Evolutionary conservation across 2,113 vertebrate species (phyloP).

Genomic region (Halichoeres trimaculatus): DNA sequence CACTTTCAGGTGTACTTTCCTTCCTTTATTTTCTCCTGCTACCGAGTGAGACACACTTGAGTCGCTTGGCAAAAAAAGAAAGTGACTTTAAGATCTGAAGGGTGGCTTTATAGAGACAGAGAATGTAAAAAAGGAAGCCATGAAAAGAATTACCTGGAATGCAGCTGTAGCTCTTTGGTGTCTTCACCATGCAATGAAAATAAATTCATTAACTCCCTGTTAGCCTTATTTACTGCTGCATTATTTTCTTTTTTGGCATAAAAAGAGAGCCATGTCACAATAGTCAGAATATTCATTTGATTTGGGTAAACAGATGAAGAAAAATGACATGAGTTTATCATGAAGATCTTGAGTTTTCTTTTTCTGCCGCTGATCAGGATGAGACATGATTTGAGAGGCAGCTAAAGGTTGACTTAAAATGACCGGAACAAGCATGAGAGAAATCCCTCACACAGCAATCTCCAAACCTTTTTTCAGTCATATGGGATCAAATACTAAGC

Average conservation of each 20-base stretch:
- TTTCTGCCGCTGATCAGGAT: too few relatives aligned
- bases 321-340: too few relatives aligned
- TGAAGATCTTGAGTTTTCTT: too few relatives aligned
- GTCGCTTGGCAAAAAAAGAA: conserved; percentile 22
- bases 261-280: neutral
- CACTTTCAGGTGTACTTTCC: conserved; percentile 25
- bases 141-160: conserved; percentile 24
- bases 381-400: conserved; percentile 19
- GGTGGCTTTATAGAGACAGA: conserved; percentile 3
- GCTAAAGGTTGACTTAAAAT: conserved; percentile 26
- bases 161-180: conserved; percentile 1
- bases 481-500: too few relatives aligned
- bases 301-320: too few relatives aligned
- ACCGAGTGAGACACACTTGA: conserved; percentile 32
- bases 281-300: too few relatives aligned
- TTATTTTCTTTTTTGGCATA: conserved; percentile 3
- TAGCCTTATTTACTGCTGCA: conserved; percentile 2
- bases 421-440: too few relatives aligned
- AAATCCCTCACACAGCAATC: too few relatives aligned
- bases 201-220: neutral
- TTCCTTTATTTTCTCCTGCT: conserved; percentile 25
- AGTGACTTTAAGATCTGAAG: neutral
- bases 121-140: conserved; percentile 6
- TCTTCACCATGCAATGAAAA: neutral
- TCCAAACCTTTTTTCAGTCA: too few relatives aligned